Percentiles rank a stretch among this genome's conserved stretches.
Evolutionary conservation across 2,797 vertebrate species (phyloP).

Genomic region (Sebastes cheni): DNA sequence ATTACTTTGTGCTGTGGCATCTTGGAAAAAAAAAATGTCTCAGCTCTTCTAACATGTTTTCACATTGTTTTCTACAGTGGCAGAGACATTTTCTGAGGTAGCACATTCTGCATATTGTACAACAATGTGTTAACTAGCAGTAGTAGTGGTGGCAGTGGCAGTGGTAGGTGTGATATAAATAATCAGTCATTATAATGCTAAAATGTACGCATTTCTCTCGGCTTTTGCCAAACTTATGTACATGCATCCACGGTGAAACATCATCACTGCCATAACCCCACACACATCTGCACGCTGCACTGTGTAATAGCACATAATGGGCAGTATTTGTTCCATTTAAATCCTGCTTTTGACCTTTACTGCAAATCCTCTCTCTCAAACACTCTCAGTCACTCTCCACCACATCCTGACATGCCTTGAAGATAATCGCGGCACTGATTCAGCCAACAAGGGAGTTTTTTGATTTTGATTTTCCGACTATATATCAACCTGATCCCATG

Average conservation of each 20-base stretch:
- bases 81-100: not conserved
- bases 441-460: no score
- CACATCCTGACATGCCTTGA: not conserved
- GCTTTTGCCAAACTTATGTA: not conserved
- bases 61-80: not conserved
- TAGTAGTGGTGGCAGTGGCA: not conserved
- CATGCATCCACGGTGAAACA: no score
- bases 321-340: not conserved
- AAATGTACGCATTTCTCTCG: not conserved
- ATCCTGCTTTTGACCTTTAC: slow-evolving; percentile 15
- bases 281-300: not conserved
- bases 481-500: no score
- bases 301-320: not conserved
- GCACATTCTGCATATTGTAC: not conserved
- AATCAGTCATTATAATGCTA: not conserved
- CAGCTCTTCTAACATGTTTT: not conserved
- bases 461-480: no score
- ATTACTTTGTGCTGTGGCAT: no score
- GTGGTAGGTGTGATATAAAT: not conserved
- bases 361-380: not conserved
- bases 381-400: not conserved
- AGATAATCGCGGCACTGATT: not conserved
- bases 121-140: not conserved
- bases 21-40: not conserved
- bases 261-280: not conserved